Evolutionary conservation across 2,797 vertebrate species (phyloP).

Genomic region (Megaceryle alcyon): DNA sequence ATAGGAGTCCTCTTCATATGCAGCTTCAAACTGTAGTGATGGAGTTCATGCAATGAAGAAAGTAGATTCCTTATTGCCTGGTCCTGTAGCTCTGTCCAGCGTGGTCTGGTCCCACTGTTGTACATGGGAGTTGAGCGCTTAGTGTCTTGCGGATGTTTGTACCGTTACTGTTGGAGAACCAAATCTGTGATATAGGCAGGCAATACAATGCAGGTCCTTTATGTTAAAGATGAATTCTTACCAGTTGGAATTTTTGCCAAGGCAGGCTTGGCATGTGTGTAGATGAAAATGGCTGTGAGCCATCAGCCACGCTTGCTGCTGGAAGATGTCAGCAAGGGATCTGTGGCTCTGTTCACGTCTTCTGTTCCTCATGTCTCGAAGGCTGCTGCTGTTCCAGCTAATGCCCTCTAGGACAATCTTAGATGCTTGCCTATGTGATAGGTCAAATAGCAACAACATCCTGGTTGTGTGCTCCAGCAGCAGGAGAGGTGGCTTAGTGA

Average conservation of each 20-base stretch:
- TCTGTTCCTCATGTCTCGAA: conserved; percentile 39
- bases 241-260: conserved; percentile 70
- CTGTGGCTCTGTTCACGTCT: conserved; percentile 30
- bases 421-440: conserved; percentile 54
- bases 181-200: conserved; percentile 42
- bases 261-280: conserved; percentile 64
- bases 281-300: conserved; percentile 69
- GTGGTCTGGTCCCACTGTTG: conserved; percentile 7
- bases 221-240: conserved; percentile 69
- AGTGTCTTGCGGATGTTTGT: background rate
- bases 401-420: conserved; percentile 48
- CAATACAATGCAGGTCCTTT: conserved; percentile 71
- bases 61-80: conserved; percentile 50
- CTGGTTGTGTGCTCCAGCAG: conserved; percentile 49
- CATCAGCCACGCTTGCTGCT: conserved; percentile 53
- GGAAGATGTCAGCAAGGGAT: conserved; percentile 47
- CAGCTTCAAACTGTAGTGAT: conserved; percentile 32
- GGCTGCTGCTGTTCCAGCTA: conserved; percentile 51
- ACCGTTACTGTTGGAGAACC: conserved; percentile 1
- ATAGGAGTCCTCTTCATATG: conserved; percentile 43
- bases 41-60: conserved; percentile 54
- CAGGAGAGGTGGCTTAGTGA: conserved; percentile 71
- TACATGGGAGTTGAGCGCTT: background rate
- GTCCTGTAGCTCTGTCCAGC: conserved; percentile 62
- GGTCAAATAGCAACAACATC: conserved; percentile 45